Conservation (phyloP, 2,888 invertebrate genomes). For the Leptopilina myrica region DNA sequence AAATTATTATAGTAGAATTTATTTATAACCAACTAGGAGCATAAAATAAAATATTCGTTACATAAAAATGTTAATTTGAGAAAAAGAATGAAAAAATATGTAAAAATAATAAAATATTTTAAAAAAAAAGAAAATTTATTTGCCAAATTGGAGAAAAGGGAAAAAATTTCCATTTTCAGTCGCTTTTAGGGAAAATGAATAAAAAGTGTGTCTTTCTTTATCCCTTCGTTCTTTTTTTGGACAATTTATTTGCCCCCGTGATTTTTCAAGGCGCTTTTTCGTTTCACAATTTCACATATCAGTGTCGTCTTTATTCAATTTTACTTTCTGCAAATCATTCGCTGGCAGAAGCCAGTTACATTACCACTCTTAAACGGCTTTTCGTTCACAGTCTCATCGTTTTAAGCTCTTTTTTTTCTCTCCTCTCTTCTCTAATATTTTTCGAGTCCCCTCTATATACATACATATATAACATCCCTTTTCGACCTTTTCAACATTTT, state of each 20-base stretch:
- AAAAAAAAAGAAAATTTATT: too few relatives aligned
- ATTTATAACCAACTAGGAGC: too few relatives aligned
- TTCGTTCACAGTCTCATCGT: constrained; percentile 29
- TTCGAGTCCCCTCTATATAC: not conserved
- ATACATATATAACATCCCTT: not conserved
- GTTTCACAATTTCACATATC: constrained; percentile 54
- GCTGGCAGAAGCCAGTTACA: constrained; percentile 32
- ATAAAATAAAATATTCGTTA: too few relatives aligned
- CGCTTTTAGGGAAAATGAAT: not conserved
- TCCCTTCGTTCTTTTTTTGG: not conserved
- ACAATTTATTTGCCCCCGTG: constrained; percentile 21
- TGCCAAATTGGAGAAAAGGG: too few relatives aligned
- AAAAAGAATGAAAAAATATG: too few relatives aligned
- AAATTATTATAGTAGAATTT: too few relatives aligned
- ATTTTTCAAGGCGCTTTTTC: constrained; percentile 47
- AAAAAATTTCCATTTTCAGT: too few relatives aligned
- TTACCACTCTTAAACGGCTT: constrained; percentile 22
- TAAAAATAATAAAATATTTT: too few relatives aligned
- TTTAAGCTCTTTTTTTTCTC: not conserved
- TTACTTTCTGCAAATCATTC: constrained; percentile 42
- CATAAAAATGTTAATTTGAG: too few relatives aligned
- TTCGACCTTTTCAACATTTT: constrained; percentile 31
- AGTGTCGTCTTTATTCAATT: constrained; percentile 56
- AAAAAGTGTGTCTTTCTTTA: constrained; percentile 34
- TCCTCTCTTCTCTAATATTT: constrained; percentile 1